Evolutionary conservation across 2,113 vertebrate species (phyloP), one percentile per base, ranked within the genome.

Genomic region (Callipepla californica): DNA sequence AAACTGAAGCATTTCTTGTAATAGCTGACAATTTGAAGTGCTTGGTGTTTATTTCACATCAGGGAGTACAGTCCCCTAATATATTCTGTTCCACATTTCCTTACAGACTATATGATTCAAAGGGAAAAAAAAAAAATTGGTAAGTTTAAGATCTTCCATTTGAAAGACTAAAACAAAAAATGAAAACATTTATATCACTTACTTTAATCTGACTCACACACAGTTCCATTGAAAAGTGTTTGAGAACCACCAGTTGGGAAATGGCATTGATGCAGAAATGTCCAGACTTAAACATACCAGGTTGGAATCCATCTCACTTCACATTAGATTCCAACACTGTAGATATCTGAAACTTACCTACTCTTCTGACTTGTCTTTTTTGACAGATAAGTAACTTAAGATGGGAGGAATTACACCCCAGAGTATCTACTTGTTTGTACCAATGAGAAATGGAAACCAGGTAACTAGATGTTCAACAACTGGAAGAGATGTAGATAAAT

Each of bases 281-380:
- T 92, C 86, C 95, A 87, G 87, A 86, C 87, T 95, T 91, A 82
- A 95, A 94, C 72, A 87, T 67, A 82, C n/a, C 67, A 80, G 90
- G 92, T 87, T 51, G 87, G 82, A 95, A 95, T 75, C 42, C 79
- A 74, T 74, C 59, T 87, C 87, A 76, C 89, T 87, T 93, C 79
- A 50, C 18, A 34, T 55, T 32, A 55, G 67, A 73, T 89, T 91
- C 67, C 72, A 76, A 87, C 78, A 40, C 57, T 50, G 57, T 4
- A 72, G 80, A 74, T 21, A 87, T 58, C 70, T 85, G 69, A 94
- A 91, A 36, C 36, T 34, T 48, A 69, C 17, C 48, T 30, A 62
- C 17, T 87, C 61, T 40, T 63, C 77, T 72, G 58, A 22, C 78
- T 84, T 91, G 25, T 15, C 85, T 83, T 90, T 16, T 12, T 90